Base-by-base conservation (phyloP, 2,113 vertebrate genomes). In the Isurus oxyrinchus region DNA sequence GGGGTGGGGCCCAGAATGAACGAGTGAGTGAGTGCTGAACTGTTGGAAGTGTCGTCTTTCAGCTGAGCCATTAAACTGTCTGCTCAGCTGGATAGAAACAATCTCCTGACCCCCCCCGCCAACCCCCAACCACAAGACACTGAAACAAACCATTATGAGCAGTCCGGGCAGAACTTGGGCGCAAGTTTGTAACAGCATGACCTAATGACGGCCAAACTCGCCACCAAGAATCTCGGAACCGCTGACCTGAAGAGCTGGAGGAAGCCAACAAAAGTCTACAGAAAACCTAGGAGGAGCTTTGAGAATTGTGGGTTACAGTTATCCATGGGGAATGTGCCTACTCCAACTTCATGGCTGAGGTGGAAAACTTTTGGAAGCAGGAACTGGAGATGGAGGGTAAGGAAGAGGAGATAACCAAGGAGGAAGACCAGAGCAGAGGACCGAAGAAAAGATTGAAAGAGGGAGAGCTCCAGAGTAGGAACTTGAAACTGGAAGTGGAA, bases 371-470 rank as follows among this genome's bases (percentile, higher is more conserved):
- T n/a, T 98, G 98, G 35, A 99, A 99, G 97, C 98, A 98, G 0
- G 98, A 99, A 31, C 97, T 99, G 96, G 99, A 99, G 97, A 99
- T 99, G 99, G 99, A 99, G 96, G 99, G 99, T 0, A 99, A 99
- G 96, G 99, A 99, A 5, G 99, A 99, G 96, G 99, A 99, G 97
- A 99, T 99, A 96, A 99, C 97, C 0, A 99, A 99, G 97, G 98
- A 98, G 0, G 99, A 99, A 97, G 97, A 97, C 49, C 99, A 98
- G 96, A 99, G 99, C 98, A 97, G 98, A 97, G 99, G 99, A 96
- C 97, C 99, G 96, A 98, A 97, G 97, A 99, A 98, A 96, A 99
- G 98, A 97, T 97, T 99, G 10, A 98, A 99, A 72, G 98, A 98
- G 13, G 98, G 99, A 96, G 98, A 99, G 96, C 98, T 98, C 96